Base-by-base conservation (phyloP, 2,797 vertebrate species). In the Sebastes hubbsi region DNA sequence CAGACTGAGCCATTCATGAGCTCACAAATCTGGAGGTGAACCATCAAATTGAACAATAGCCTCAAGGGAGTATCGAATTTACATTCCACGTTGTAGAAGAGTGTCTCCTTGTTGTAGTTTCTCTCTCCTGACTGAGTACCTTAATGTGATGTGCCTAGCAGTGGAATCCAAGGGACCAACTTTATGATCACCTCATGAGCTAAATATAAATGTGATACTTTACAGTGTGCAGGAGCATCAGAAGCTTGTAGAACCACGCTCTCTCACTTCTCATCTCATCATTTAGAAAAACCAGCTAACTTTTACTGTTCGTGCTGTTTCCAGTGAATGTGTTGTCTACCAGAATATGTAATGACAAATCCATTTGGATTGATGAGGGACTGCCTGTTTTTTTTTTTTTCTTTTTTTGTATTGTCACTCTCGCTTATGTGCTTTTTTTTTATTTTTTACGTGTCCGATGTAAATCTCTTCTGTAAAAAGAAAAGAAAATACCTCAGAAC, bases 401-500 rank as follows among this genome's bases (percentile, higher is more conserved):
- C 36, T 42, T 85, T 66, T 66, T 72, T 81, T 84, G 86, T 88
- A 75, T 89, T 90, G 88, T 90, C 87, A 78, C 83, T 90, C 68
- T 94, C 73, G 89, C 86, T 91, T 93, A 82, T 93, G 76, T 92
- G 81, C 65, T 84, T 34, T 82, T 67, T 67, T 32, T 79, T 60
- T 75, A 52, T 73, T 78, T 62, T 83, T 68, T 65, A 64, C 13
- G 30, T 91, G 85, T 92, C 85, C 81, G 30, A 61, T 94, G 91
- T 94, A 91, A 91, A 91, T 93, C 77, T 87, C 82, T 84, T 92
- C 84, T 95, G 89, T 94, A 91, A 92, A 95, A 94, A 88, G 68
- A 89, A 88, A 93, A 90, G 87, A 84, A 96, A 93, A 96, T 96
- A 96, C 96, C 96, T 96, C 95, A 95, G 88, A 95, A 88, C 87